phyloP scores from a whole-genome alignment of 2,113 vertebrate species.

The Arenaria interpres region DNA sequence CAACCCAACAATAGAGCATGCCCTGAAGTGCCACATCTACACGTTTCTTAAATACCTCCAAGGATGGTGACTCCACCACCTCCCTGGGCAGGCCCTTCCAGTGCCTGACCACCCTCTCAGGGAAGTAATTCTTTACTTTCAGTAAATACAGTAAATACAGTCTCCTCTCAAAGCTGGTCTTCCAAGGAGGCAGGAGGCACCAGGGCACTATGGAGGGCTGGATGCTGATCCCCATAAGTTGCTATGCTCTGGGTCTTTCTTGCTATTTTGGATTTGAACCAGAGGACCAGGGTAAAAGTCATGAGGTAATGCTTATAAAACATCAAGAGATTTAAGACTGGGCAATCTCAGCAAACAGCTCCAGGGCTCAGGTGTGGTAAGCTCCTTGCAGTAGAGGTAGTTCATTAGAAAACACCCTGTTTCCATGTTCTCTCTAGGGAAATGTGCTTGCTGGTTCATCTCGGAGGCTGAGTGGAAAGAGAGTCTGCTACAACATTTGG shows the following conservation, averaged over 20 bases:
- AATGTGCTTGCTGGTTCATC: background rate
- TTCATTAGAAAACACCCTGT: background rate
- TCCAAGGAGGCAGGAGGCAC: background rate
- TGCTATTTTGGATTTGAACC: background rate
- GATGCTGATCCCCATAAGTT: background rate
- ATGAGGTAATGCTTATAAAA: background rate
- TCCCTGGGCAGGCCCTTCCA: no score
- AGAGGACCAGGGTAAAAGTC: background rate
- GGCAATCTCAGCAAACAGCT: background rate
- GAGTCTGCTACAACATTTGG: background rate
- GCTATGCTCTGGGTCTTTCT: background rate
- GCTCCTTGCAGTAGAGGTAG: background rate
- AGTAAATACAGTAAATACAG: background rate
- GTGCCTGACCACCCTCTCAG: no score
- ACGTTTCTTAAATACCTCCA: no score
- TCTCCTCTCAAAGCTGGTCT: slow-evolving; percentile 15
- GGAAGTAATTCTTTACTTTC: no score
- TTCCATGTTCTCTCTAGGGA: background rate
- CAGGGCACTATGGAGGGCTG: background rate
- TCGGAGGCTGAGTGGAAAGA: background rate
- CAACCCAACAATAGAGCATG: no score
- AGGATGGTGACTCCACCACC: no score
- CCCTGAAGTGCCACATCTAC: no score
- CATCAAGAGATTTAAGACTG: background rate
- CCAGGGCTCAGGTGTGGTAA: background rate